Base-by-base conservation (phyloP, 53 echinoderm and acorn worm genomes). In the Patiria pectinifera region DNA sequence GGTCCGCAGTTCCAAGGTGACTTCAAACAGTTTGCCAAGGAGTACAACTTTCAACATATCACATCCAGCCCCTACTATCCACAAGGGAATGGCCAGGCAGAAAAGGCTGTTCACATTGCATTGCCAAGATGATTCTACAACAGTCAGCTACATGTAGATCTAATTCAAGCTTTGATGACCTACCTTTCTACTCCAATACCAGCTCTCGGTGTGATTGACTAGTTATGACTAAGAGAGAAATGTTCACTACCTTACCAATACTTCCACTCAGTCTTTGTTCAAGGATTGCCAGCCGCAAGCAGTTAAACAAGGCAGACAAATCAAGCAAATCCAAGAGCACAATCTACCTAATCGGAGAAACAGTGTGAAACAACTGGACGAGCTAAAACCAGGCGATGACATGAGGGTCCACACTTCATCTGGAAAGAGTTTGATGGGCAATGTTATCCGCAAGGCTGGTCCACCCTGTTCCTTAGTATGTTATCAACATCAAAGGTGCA, bases 31-130 rank as follows among this genome's bases (percentile, higher is more conserved):
- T 81, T 24, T 19, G 21, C 53, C 26, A 25, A 62, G 18, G 75
- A 87, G 82, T 91, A 82, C n/a, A 24, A 66, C 59, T 82, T 91
- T 82, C 82, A 48, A 70, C 91, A 23, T 35, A 89, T 80, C 66
- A 90, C 60, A 90, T 35, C 35, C 35, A 35, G 35, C 35, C 35
- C 35, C 35, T 35, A 35, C 35, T 35, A 35, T 35, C 35, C 35
- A 35, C 35, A 35, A 35, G 35, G 35, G 35, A 35, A 35, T 35
- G 35, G 35, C 35, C 35, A 35, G 69, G 90, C 90, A 13, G 90
- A 90, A 69, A 90, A 90, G 10, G 90, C 82, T 2, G 90, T 90
- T 11, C 69, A 90, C 24, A 80, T 90, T 11, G 45, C 90, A 35
- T 35, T 35, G 35, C 35, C 24, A 90, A 91, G 76, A 82, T 70